phyloP scores from a whole-genome alignment of 2,888 invertebrate species.

The Helicoverpa assulta region DNA sequence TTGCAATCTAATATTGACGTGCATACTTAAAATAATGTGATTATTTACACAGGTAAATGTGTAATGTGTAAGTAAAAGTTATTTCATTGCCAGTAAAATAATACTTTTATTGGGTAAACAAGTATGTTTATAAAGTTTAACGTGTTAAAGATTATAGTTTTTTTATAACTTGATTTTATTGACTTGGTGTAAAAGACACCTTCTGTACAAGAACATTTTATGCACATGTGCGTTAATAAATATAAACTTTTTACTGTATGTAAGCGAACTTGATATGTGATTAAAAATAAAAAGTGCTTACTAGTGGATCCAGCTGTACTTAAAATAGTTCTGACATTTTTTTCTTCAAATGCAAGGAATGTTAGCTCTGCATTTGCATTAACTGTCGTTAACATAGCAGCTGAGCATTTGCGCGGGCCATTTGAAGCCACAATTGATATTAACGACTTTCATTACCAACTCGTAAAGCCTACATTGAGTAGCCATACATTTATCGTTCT shows the following conservation, averaged over 20 bases:
- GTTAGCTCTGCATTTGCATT: not conserved
- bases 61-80: not conserved
- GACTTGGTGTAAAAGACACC: conserved; percentile 4
- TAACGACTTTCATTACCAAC: conserved; percentile 38
- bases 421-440: conserved; percentile 20
- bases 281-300: too few relatives aligned
- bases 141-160: conserved; percentile 19
- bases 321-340: too few relatives aligned
- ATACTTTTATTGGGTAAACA: conserved; percentile 11
- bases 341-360: too few relatives aligned
- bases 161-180: conserved; percentile 37
- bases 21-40: not conserved
- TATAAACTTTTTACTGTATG: conserved; percentile 15
- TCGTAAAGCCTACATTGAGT: conserved; percentile 40
- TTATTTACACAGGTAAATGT: not conserved
- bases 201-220: not conserved
- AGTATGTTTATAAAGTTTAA: conserved; percentile 11
- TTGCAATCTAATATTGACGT: conserved; percentile 17
- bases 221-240: conserved; percentile 24
- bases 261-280: too few relatives aligned
- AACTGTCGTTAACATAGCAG: not conserved
- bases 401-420: conserved; percentile 9
- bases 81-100: conserved; percentile 10
- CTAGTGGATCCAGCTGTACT: too few relatives aligned
- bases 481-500: conserved; percentile 50